Base-by-base conservation (phyloP, 2,113 vertebrate species). In the Genyomyrus donnyi region DNA sequence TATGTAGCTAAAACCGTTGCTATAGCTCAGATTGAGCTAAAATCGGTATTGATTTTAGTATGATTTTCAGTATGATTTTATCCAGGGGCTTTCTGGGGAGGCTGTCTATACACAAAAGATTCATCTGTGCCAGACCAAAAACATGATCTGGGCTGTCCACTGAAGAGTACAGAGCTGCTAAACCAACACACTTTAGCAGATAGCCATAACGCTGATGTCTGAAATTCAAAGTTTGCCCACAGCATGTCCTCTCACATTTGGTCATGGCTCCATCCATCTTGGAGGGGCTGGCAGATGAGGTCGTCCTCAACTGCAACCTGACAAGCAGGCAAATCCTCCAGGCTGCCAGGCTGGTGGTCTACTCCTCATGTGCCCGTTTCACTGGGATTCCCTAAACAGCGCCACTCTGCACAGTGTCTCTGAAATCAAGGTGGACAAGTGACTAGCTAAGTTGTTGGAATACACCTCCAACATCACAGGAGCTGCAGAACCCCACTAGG, bases 371-470 rank as follows among this genome's bases (percentile, higher is more conserved):
- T 48, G 45, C 83, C 45, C 8, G 3, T 85, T 83, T 53, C 3
- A 91, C 21, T 94, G 91, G 6, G 95, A 94, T 80, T 96, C 96
- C 93, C 96, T 83, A 45, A 98, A 99, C 92, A 98, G 96, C 1
- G 96, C 96, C 39, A 98, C 95, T 92, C 94, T 97, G 89, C 95
- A 91, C 15, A 98, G 93, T 0, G 91, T 88, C 92, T 98, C 98
- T 99, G 94, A 46, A 94, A 93, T 19, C 50, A 53, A 85, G 24
- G 89, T 21, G 89, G 21, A 93, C n/a, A 91, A 13, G 11, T 86
- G 10, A 86, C 45, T 50, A 50, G 24, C 3, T 7, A 27, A 46
- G 21, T 17, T 21, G 21, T 17, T 21, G 7, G 88, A 88, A 58
- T 17, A 27, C 4, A 17, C 42, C 83, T 48, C 17, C 74, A 35